These are phyloP conservation scores for Hypsibius dujardini DNA, from an alignment of 1,140 invertebrate species.

Conservation along the genomic window DNA sequence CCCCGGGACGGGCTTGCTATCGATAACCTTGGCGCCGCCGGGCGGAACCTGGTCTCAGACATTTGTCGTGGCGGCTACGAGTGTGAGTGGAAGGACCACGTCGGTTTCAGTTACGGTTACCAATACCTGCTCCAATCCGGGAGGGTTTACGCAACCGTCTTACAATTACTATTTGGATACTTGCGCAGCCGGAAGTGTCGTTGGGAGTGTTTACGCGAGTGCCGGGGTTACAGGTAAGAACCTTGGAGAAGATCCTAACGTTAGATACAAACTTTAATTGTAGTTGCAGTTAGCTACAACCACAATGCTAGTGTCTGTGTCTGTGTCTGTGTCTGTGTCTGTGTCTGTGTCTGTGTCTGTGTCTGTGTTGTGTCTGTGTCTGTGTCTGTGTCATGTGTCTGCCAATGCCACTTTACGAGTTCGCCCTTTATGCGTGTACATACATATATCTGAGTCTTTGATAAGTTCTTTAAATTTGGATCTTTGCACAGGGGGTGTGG, in stretches of 20 bases:
- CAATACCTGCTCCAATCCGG: background rate
- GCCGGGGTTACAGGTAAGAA: background rate
- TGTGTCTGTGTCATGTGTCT: too few species aligned
- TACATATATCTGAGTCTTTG: too few species aligned
- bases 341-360: too few species aligned
- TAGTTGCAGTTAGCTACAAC: too few species aligned
- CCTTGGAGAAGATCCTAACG: too few species aligned
- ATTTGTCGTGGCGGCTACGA: background rate
- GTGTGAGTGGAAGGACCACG: background rate
- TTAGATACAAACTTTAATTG: too few species aligned
- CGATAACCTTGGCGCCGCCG: background rate
- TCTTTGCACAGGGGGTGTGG: background rate
- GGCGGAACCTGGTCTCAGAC: background rate
- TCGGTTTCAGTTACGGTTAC: background rate
- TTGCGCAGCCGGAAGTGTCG: background rate
- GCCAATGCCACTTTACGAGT: too few species aligned
- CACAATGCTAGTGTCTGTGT: too few species aligned
- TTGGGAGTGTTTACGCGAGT: background rate
- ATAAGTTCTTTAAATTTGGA: too few species aligned
- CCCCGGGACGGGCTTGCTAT: background rate
- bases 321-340: too few species aligned
- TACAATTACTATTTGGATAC: background rate
- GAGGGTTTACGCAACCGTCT: constrained; percentile 2
- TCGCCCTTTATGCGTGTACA: too few species aligned
- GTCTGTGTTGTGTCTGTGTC: too few species aligned